Evolutionary conservation across 2,113 vertebrate species (phyloP), one percentile per base, ranked within the genome.

Genomic region (Peromyscus leucopus): DNA sequence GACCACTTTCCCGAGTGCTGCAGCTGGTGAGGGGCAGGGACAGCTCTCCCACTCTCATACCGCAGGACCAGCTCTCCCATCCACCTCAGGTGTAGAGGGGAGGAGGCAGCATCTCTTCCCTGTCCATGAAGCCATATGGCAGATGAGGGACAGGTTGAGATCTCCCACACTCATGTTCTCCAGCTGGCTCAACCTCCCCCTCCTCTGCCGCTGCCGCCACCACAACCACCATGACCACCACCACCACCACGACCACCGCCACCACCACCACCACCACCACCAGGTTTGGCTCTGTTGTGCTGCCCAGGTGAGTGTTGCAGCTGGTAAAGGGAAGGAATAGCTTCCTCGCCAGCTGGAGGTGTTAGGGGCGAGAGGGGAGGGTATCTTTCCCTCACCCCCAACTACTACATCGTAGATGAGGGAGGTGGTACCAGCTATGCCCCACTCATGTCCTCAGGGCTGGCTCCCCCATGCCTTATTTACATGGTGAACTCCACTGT

Each of bases 321-420:
- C 33, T 71, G 69, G 16, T 71, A 71, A 71, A n/a, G 36, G 69
- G 33, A 33, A 71, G 69, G 6, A 16, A n/a, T 36, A 71, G 69
- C 71, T 74, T 7, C 8, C 71, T 74, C 0, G 1, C 3, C n/a
- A 74, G 21, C 71, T 39, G n/a, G n/a, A 74, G 17, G 19, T 22
- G 19, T 3, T 36, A 22, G n/a, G 71, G n/a, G 17, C 1, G 13
- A 69, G 5, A 5, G 31, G 16, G 13, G 5, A 69, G 31, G 13
- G 31, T 69, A 33, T 33, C 67, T 19, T 74, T 74, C 7, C 8
- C 7, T 17, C n/a, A n/a, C 7, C 9, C 71, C n/a, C 19, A 39
- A 39, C 3, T 0, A 74, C 71, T 4, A 1, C n/a, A 39, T 17
- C 3, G 9, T 39, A 74, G 71, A 39, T 1, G 3, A 74, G 3